Percentiles rank a stretch among this genome's conserved stretches.
Conservation (phyloP, 2,113 vertebrate genomes). For the Porphyrio hochstetteri region DNA sequence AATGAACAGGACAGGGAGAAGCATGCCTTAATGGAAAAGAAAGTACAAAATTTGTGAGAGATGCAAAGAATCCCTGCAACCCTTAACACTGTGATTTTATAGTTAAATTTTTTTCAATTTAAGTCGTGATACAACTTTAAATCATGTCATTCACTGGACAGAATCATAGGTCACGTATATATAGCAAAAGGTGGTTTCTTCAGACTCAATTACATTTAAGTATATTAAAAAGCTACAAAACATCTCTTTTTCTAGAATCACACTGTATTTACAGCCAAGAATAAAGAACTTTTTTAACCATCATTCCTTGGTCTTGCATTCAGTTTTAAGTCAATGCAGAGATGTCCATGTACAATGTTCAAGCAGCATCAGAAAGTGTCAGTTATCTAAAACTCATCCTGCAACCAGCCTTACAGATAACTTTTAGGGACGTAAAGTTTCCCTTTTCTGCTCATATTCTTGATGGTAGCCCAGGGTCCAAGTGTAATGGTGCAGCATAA, state of each 20-base stretch:
- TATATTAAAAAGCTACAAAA: background rate
- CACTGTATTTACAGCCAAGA: background rate
- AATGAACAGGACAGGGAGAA: background rate
- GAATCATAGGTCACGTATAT: background rate
- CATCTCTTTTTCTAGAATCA: background rate
- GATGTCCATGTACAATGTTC: background rate
- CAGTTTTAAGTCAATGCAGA: background rate
- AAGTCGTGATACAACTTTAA: background rate
- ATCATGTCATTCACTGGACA: background rate
- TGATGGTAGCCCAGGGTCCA: background rate
- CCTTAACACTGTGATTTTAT: background rate
- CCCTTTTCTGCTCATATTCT: background rate
- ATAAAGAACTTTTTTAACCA: background rate
- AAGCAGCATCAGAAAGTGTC: background rate
- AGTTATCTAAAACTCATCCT: background rate
- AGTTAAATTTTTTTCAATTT: background rate
- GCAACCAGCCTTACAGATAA: background rate
- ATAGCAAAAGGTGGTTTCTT: background rate
- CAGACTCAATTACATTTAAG: background rate
- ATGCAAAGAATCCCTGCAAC: background rate
- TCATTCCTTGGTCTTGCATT: background rate
- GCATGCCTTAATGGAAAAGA: background rate
- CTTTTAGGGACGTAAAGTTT: background rate
- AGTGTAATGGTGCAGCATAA: fast-evolving
- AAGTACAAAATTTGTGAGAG: background rate